These are phyloP conservation scores for Iguana delicatissima DNA, from an alignment of 2,797 vertebrate species.

Conservation along the genomic window DNA sequence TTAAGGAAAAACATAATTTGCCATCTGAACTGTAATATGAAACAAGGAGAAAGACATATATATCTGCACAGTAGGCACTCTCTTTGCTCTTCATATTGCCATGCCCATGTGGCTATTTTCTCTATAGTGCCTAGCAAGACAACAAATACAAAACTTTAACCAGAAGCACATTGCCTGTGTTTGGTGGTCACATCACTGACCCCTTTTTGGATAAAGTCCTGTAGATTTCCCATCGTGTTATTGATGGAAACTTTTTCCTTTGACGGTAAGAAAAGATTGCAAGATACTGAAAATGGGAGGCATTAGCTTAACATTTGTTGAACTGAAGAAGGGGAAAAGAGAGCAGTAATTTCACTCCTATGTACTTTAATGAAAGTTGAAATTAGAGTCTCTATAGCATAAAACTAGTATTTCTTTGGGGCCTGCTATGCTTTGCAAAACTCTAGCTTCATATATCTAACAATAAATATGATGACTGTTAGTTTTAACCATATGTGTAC, in stretches of 20 bases:
- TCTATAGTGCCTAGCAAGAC: conserved; percentile 68
- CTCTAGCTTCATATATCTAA: conserved; percentile 39
- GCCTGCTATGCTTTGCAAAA: conserved; percentile 48
- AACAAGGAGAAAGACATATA: conserved; percentile 50
- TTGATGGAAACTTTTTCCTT: conserved; percentile 62
- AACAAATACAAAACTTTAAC: conserved; percentile 76
- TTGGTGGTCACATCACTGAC: conserved; percentile 64
- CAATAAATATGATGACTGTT: conserved; percentile 48
- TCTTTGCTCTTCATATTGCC: conserved; percentile 72
- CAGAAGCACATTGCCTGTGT: conserved; percentile 60
- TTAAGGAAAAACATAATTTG: conserved; percentile 48
- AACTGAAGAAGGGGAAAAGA: conserved; percentile 29
- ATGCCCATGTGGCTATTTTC: conserved; percentile 70
- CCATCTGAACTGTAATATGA: conserved; percentile 50
- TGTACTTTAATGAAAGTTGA: conserved; percentile 77
- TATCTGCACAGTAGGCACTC: conserved; percentile 62
- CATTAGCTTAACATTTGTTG: conserved; percentile 54
- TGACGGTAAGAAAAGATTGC: conserved; percentile 56
- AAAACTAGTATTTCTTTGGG: conserved; percentile 63
- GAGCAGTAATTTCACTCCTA: conserved; percentile 63
- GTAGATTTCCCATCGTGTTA: conserved; percentile 62
- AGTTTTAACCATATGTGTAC: conserved; percentile 21
- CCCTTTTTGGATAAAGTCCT: conserved; percentile 59
- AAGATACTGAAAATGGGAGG: conserved; percentile 57
- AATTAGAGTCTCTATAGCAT: conserved; percentile 64